phyloP scores from a whole-genome alignment of 1,140 invertebrate genomes.

The Apis cerana region DNA sequence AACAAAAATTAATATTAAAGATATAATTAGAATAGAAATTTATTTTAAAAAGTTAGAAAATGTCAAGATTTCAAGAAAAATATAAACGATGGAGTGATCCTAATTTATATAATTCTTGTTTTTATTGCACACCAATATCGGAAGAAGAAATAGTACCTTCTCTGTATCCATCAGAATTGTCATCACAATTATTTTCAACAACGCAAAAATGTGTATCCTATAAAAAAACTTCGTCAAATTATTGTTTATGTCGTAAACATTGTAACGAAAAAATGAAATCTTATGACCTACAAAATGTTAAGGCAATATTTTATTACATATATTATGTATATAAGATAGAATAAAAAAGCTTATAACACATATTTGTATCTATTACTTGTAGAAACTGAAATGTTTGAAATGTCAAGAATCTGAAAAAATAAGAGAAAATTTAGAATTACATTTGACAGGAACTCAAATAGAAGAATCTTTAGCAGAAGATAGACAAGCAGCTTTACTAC shows the following conservation, averaged over 20 bases:
- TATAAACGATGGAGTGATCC: constrained; percentile 10
- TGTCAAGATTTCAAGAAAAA: constrained; percentile 19
- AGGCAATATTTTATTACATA: constrained; percentile 10
- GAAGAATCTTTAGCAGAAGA: constrained; percentile 56
- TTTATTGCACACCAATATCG: neutral
- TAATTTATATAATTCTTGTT: constrained; percentile 6
- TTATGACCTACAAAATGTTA: neutral
- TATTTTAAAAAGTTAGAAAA: neutral
- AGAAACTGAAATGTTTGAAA: neutral
- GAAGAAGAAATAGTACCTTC: constrained; percentile 2
- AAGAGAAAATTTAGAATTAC: constrained; percentile 49
- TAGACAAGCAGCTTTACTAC: constrained; percentile 47
- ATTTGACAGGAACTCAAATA: constrained; percentile 55
- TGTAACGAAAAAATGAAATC: neutral
- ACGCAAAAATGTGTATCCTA: neutral
- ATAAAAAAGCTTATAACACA: neutral
- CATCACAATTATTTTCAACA: neutral
- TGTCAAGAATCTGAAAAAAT: constrained; percentile 22
- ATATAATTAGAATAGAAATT: neutral
- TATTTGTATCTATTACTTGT: neutral
- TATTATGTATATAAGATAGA: neutral
- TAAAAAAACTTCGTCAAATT: neutral
- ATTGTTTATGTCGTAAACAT: neutral
- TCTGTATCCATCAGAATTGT: neutral
- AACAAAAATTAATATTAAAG: neutral